Evolutionary conservation across 2,888 invertebrate genomes (phyloP), one percentile per base, ranked within the genome.

Genomic region (Trichopria drosophilae): DNA sequence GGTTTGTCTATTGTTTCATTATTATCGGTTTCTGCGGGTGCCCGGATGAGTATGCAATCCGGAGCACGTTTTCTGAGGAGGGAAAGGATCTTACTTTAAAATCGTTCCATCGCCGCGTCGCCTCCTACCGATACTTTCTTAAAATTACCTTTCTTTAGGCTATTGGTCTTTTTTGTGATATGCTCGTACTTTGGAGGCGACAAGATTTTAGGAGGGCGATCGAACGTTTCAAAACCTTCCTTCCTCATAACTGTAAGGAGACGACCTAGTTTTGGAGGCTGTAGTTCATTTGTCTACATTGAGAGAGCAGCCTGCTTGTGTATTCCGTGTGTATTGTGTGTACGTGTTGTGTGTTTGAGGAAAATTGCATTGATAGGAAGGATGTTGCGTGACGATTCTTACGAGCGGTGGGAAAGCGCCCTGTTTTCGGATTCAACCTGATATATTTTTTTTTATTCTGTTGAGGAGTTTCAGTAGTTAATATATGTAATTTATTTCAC

Each of bases 251-350:
- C 74, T 73, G 73, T 64, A 66, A 68, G 72, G 73, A 73, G 68
- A 72, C 71, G 73, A 74, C 67, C 66, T 73, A 67, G 67, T 73
- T 64, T 72, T 65, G 68, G 75, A 42, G 60, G 62, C 64, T 69
- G 63, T 64, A 62, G 61, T 66, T 60, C 58, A 43, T 45, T 31
- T 41, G 31, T 39, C 26, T 51, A 12, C 37, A 64, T 61, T 47
- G 53, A 62, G 63, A 64, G 65, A 71, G 72, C 70, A 69, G 69
- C 68, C 66, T 69, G 69, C 60, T 63, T 64, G 59, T 62, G 43
- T 39, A 49, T 22, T 51, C n/a, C 49, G 48, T 53, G 43, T 45
- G 35, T 46, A 29, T 24, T 40, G 52, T 46, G 48, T 51, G 41
- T 54, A 39, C 53, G 50, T 53, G 55, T 57, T 55, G 44, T 56